Evolutionary conservation across 2,888 invertebrate species (phyloP).

Genomic region (Harpagoxenus sublaevis): DNA sequence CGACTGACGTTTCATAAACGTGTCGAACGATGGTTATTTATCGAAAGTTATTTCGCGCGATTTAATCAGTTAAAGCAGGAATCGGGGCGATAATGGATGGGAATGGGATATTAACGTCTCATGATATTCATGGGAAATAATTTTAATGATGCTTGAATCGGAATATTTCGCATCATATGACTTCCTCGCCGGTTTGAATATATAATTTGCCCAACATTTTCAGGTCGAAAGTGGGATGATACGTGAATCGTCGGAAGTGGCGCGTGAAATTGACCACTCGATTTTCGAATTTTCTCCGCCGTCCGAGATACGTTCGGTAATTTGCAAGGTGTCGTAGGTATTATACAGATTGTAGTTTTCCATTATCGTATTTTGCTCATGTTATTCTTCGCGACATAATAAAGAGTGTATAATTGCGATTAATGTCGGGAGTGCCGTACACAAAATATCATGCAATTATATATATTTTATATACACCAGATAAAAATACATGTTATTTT

Average conservation of each 20-base stretch:
- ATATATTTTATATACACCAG: background rate
- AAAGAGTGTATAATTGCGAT: background rate
- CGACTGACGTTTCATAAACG: background rate
- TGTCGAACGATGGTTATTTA: background rate
- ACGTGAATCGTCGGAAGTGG: background rate
- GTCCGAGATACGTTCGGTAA: background rate
- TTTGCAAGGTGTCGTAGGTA: background rate
- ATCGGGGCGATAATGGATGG: background rate
- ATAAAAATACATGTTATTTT: too few species aligned
- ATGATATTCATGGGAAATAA: background rate
- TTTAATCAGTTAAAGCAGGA: background rate
- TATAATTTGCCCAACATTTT: background rate
- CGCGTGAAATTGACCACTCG: constrained; percentile 11
- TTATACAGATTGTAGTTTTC: background rate
- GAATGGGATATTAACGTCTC: background rate
- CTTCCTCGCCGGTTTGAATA: background rate
- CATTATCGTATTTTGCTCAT: background rate
- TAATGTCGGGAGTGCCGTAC: background rate
- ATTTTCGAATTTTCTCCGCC: background rate
- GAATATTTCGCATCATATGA: background rate
- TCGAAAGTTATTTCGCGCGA: background rate
- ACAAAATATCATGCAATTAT: background rate
- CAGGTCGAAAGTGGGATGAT: background rate
- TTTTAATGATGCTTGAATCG: background rate
- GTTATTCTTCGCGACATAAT: background rate